These are phyloP conservation scores for Trachelus stipa DNA, from an alignment of 2,888 invertebrate genomes.

Conservation along the genomic window DNA sequence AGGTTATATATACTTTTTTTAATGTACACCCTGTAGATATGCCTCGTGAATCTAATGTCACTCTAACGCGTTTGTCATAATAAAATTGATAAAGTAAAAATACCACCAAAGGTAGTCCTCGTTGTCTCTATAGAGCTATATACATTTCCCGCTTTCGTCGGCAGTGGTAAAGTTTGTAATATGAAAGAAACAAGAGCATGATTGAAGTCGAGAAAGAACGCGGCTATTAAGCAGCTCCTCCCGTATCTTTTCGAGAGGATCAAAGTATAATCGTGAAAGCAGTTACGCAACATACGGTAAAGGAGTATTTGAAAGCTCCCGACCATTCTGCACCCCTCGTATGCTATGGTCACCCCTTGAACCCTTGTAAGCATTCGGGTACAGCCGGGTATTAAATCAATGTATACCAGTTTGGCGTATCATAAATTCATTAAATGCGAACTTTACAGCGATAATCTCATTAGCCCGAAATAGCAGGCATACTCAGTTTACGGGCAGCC, in stretches of 20 bases:
- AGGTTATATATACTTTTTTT: not conserved
- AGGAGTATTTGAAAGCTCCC: not conserved
- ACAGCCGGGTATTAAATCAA: constrained; percentile 37
- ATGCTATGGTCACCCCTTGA: not conserved
- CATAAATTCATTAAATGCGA: constrained; percentile 40
- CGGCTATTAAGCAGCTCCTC: not conserved
- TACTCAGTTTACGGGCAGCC: constrained; percentile 2
- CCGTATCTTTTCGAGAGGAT: not conserved
- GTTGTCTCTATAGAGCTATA: not conserved
- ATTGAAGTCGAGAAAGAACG: not conserved
- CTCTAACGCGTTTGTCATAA: not conserved
- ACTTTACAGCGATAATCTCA: constrained; percentile 40
- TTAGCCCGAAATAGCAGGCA: constrained; percentile 26
- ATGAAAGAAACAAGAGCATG: not conserved
- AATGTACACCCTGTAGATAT: not conserved
- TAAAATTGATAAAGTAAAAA: not conserved
- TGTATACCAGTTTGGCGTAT: constrained; percentile 28
- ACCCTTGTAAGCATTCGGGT: not conserved
- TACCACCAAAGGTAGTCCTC: not conserved
- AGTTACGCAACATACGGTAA: not conserved
- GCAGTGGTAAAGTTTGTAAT: not conserved
- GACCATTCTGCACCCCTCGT: not conserved
- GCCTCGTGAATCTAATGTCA: not conserved
- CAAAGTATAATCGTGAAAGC: not conserved
- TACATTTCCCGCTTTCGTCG: not conserved